These are phyloP conservation scores for Bombyx mandarina DNA, from an alignment of 1,140 invertebrate species.

Conservation along the genomic window DNA sequence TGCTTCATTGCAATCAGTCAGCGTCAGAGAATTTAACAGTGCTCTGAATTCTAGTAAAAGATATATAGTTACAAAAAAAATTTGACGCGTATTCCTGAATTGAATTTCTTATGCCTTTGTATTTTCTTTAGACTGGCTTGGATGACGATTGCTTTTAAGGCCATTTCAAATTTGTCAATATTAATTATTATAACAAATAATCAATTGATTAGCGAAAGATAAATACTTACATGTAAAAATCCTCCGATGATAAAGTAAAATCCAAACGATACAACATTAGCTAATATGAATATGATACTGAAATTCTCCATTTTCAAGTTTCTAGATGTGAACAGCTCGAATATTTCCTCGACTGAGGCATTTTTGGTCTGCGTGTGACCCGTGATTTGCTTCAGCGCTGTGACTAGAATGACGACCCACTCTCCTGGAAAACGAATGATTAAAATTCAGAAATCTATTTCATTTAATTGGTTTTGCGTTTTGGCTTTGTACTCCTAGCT, in stretches of 20 bases:
- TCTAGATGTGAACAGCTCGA: conserved; percentile 50
- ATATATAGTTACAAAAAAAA: no score
- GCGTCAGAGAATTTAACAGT: background rate
- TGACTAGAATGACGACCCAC: conserved; percentile 75
- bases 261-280: conserved; percentile 69
- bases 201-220: conserved; percentile 1
- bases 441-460: no score
- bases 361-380: conserved; percentile 49
- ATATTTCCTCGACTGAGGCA: conserved; percentile 37
- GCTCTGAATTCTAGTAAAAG: background rate
- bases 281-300: conserved; percentile 57
- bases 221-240: conserved; percentile 75
- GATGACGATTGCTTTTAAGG: no score
- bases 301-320: conserved; percentile 70
- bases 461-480: no score
- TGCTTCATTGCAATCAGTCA: no score
- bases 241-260: conserved; percentile 75
- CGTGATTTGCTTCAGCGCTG: conserved; percentile 71
- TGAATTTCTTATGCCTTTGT: no score
- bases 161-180: no score
- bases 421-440: conserved; percentile 66
- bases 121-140: no score
- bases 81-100: no score
- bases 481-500: no score
- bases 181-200: no score